A percentile compares a stretch with the other conserved stretches of the same genome.
Conservation (phyloP, 1,140 invertebrate species). For the Diuraphis noxia region DNA sequence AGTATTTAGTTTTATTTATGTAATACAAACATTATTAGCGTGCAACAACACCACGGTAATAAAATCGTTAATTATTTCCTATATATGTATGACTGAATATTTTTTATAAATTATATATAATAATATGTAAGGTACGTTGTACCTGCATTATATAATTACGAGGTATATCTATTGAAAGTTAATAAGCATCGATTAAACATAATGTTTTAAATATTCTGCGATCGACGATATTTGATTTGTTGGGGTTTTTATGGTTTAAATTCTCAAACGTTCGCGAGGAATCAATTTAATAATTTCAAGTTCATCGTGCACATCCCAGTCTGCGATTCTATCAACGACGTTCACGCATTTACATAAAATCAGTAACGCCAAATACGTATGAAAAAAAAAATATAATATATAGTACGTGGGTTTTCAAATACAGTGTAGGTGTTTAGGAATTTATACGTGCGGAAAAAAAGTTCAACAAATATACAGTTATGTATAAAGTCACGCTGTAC, state of each 20-base stretch:
- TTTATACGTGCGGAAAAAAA: neutral
- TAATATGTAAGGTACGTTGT: neutral
- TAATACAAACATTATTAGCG: neutral
- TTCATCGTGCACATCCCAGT: neutral
- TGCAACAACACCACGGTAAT: neutral
- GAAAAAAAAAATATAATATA: neutral
- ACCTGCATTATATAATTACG: neutral
- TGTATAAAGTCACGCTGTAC: neutral
- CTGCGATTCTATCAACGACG: neutral
- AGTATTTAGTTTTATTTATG: neutral
- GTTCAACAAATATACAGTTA: neutral
- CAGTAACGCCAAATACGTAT: constrained; percentile 22
- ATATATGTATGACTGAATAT: neutral
- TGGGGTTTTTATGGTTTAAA: neutral
- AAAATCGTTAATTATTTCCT: neutral
- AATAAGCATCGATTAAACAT: neutral
- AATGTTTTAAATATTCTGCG: neutral
- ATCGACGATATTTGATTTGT: neutral
- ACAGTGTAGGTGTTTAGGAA: neutral
- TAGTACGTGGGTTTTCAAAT: constrained; percentile 24
- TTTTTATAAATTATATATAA: neutral
- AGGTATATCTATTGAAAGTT: neutral
- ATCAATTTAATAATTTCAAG: neutral
- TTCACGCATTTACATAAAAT: constrained; percentile 15
- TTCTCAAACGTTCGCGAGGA: neutral